A percentile compares a stretch with the other conserved stretches of the same genome.
Evolutionary conservation across 2,113 vertebrate genomes (phyloP).

Genomic region (Chitala chitala): DNA sequence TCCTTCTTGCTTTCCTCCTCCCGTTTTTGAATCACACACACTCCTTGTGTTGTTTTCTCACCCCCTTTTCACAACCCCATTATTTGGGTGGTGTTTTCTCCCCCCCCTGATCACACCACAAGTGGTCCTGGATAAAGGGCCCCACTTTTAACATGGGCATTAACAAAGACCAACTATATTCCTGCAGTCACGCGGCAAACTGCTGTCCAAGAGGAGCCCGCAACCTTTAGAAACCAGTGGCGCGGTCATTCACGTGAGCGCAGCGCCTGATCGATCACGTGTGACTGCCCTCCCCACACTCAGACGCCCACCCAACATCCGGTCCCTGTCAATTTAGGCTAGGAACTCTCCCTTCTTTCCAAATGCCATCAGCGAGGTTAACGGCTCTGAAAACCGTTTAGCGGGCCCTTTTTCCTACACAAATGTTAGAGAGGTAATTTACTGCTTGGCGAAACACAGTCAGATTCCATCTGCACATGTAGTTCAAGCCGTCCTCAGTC

Average conservation of each 20-base stretch:
- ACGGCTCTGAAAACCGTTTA: conserved; percentile 30
- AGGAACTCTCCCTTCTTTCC: not conserved
- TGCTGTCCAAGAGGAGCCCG: not conserved
- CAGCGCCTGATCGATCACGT: conserved; percentile 1
- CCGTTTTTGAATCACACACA: too few species aligned
- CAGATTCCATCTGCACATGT: conserved; percentile 37
- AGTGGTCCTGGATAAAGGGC: not conserved
- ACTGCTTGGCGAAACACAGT: conserved; percentile 42
- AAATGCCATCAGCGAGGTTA: conserved; percentile 33
- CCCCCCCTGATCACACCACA: too few species aligned
- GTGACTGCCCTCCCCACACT: not conserved
- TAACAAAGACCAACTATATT: not conserved
- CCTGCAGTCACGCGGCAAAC: not conserved
- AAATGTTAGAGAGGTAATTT: conserved; percentile 40
- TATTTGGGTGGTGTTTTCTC: not conserved
- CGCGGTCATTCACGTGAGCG: not conserved
- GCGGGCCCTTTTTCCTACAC: conserved; percentile 23
- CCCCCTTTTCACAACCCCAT: too few species aligned
- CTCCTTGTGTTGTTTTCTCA: too few species aligned
- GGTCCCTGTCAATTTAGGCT: not conserved
- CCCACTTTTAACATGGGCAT: not conserved
- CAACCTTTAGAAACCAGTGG: not conserved
- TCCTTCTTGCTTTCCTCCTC: not conserved
- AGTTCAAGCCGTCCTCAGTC: conserved; percentile 19
- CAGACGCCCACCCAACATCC: not conserved